These are phyloP conservation scores for Pyrgilauda ruficollis DNA, from an alignment of 2,113 vertebrate species.

Conservation along the genomic window DNA sequence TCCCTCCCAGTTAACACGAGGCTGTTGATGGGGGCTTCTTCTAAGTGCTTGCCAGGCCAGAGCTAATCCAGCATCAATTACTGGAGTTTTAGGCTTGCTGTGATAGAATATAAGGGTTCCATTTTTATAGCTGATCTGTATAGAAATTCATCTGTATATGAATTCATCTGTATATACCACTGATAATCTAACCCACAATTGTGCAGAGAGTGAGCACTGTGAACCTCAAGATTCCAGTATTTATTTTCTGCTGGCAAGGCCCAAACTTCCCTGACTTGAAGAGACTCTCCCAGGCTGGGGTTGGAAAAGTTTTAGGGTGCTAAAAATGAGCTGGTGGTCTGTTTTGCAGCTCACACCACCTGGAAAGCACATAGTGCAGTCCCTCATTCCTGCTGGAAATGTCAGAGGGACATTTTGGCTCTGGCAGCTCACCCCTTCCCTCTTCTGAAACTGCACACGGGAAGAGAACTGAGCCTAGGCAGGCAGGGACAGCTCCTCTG, in stretches of 20 bases:
- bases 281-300: background rate
- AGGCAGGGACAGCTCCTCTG: background rate
- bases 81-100: background rate
- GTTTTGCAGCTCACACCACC: background rate
- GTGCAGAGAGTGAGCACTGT: background rate
- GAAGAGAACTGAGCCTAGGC: background rate
- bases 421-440: background rate
- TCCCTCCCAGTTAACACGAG: background rate
- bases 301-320: background rate
- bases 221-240: background rate
- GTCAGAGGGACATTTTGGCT: background rate
- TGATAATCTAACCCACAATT: background rate
- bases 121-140: background rate
- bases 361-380: background rate
- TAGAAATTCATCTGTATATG: background rate
- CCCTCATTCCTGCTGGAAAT: background rate
- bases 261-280: background rate
- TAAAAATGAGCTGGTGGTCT: background rate
- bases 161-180: background rate
- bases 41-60: background rate
- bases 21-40: background rate
- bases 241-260: background rate
- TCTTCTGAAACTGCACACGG: background rate
- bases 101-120: background rate
- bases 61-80: background rate